phyloP scores from a whole-genome alignment of 2,113 vertebrate genomes.

The Odobenus rosmarus region DNA sequence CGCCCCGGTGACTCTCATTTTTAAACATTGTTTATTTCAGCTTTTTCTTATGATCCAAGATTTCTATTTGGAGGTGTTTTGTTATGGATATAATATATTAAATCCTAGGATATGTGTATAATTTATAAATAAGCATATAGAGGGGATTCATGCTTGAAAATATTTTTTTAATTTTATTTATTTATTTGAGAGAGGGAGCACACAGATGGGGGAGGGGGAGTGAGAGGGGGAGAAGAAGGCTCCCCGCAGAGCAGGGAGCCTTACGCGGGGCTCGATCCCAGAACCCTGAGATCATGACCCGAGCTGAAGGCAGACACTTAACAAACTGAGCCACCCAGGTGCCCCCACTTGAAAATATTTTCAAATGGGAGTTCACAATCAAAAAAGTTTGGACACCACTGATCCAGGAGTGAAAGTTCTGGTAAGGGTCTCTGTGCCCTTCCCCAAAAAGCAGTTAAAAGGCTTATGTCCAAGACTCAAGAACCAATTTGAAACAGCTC shows the following conservation, averaged over 20 bases:
- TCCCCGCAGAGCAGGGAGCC: no score
- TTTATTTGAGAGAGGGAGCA: no score
- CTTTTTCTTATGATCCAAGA: background rate
- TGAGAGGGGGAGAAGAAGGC: no score
- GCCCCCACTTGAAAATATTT: background rate
- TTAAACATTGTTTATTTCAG: conserved; percentile 2
- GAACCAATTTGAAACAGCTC: background rate
- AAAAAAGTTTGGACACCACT: background rate
- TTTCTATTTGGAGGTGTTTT: background rate
- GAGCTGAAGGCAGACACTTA: no score
- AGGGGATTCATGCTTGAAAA: background rate
- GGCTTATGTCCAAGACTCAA: background rate
- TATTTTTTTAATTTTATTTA: background rate
- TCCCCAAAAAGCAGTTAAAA: conserved; percentile 2
- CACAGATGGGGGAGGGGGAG: no score
- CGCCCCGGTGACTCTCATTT: background rate
- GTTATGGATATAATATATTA: background rate
- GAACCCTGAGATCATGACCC: no score
- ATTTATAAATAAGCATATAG: background rate
- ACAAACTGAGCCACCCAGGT: no score
- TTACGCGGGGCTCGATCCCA: no score
- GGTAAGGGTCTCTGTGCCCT: background rate
- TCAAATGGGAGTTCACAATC: background rate
- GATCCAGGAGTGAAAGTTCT: background rate
- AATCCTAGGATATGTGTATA: background rate